Evolutionary conservation across 2,797 vertebrate species (phyloP), one percentile per base, ranked within the genome.

Genomic region (Thunnus albacares): DNA sequence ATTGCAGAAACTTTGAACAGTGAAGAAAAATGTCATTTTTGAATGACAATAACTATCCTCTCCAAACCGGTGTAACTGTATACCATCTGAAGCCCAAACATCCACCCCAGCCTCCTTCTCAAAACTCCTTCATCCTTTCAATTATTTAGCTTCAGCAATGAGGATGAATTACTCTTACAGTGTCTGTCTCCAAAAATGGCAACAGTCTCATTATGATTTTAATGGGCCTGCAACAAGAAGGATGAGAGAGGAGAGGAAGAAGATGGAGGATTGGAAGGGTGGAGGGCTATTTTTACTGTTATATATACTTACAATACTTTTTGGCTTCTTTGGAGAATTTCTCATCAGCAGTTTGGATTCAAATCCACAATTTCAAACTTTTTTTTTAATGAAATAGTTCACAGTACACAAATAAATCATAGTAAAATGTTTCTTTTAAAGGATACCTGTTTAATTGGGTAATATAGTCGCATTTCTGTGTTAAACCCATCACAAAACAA

Each of bases 121-220:
- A 30, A 64, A 72, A 65, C 22, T 56, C 59, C 59, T 43, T 57
- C 9, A 56, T 66, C 76, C 59, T 79, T 72, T 89, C 51, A 91
- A 93, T 92, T 87, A 90, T 90, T 92, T 35, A 91, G 80, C 71
- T 59, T 33, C 70, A 41, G 65, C 64, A 43, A 84, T 75, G 75
- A 84, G 68, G 82, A 88, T 77, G 82, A 85, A 88, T 92, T 80
- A 81, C 75, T 86, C 59, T 43, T 70, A 81, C 41, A 65, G 68
- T 74, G 71, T 58, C 51, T 6, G 75, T 2, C 35, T 86, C 89
- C 86, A 89, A 87, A 91, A 92, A 90, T 11, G 83, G 92, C 51
- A 85, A 83, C 81, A 80, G 72, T 69, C 88, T 92, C 90, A 91
- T 93, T 92, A 93, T 59, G 85, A 71, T 86, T 81, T 90, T 88